These are phyloP conservation scores for Sceloporus tristichus DNA, from an alignment of 2,113 vertebrate species.

Conservation along the genomic window DNA sequence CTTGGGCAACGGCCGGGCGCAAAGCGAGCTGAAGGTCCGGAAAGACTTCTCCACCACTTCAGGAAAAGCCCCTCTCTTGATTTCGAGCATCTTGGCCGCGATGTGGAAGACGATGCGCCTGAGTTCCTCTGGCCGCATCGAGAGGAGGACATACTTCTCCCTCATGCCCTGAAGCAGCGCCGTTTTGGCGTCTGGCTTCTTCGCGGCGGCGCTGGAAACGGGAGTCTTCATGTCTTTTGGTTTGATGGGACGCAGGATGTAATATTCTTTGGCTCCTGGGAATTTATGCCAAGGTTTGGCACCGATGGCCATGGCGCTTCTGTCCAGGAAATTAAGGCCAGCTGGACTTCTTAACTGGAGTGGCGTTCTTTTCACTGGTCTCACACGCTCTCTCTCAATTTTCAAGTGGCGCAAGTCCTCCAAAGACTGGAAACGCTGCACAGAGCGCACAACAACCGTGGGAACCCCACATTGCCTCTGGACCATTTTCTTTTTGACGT, in stretches of 20 bases:
- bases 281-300: not conserved
- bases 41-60: not conserved
- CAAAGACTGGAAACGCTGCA: not conserved
- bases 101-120: not conserved
- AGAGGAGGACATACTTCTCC: not conserved
- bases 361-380: not conserved
- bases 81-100: constrained; percentile 6
- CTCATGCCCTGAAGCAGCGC: not conserved
- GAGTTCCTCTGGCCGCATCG: not conserved
- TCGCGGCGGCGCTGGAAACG: accelerated
- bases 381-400: accelerated
- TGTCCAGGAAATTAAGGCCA: not conserved
- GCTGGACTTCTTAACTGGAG: accelerated
- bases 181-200: not conserved
- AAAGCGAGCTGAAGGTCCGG: not conserved
- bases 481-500: constrained; percentile 40
- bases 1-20: not conserved
- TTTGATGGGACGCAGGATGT: not conserved
- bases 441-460: not conserved
- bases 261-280: not conserved
- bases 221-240: not conserved
- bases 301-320: not conserved
- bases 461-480: constrained; percentile 5
- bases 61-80: constrained; percentile 3
- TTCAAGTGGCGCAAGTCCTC: not conserved